Evolutionary conservation across 2,888 invertebrate species (phyloP), one percentile per base, ranked within the genome.

Genomic region (Junonia oenone): DNA sequence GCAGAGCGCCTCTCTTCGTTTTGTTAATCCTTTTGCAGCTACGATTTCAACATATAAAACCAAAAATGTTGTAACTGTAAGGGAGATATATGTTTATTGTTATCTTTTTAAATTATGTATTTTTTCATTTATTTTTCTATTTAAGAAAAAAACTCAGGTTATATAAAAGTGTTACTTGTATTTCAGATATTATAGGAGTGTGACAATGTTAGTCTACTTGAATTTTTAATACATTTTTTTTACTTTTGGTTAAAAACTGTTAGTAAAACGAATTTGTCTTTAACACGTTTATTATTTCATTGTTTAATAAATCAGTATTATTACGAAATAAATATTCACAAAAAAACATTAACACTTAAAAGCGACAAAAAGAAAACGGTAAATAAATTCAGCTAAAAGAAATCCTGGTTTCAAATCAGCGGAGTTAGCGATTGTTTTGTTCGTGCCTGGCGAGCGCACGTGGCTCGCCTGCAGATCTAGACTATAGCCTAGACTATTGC

Each of bases 381-480:
- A 43, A 43, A 43, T 43, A 43, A 43, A 43, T 43, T 43, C 13
- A 26, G n/a, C 43, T 43, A 26, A 43, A 43, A 43, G 43, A 54
- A 54, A 54, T 54, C 40, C 51, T 17, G 29, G 29, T 26, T 43
- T 47, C 47, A 56, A 56, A 56, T 56, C 56, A 56, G 51, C 52
- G 14, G 22, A 51, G 52, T 56, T 47, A 43, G 59, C 63, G 61
- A 67, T 67, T 67, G 65, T 67, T 68, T 64, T 61, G 58, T 46
- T 57, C 58, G 60, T 56, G 38, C 51, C 61, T 65, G 65, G 63
- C 66, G 53, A 45, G 55, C 43, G 59, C 57, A 67, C 68, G 66
- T 68, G 68, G 58, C 27, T 46, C 27, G 67, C 51, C 47, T 66
- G 31, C 62, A 19, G 58, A 66, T 59, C 49, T n/a, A n/a, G n/a